These are phyloP conservation scores for Circaetus gallicus DNA, from an alignment of 2,113 vertebrate species.

Conservation along the genomic window DNA sequence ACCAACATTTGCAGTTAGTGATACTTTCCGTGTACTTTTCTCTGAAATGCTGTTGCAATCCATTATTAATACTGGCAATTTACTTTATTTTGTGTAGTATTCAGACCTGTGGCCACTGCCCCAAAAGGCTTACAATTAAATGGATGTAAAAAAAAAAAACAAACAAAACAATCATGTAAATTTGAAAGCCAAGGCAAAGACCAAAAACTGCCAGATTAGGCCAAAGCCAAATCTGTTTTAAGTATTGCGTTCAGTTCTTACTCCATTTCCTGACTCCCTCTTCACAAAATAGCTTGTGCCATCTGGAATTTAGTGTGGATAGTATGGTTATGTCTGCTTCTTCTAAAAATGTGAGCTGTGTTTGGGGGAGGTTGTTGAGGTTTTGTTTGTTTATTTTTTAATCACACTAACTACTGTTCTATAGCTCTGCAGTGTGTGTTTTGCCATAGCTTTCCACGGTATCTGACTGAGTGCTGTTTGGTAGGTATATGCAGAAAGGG, in stretches of 20 bases:
- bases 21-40: background rate
- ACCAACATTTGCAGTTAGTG: background rate
- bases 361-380: background rate
- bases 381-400: background rate
- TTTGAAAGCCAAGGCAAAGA: background rate
- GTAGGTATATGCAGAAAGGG: background rate
- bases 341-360: background rate
- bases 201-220: background rate
- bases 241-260: fast-evolving
- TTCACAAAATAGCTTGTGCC: background rate
- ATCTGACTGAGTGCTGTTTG: background rate
- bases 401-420: fast-evolving
- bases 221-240: background rate
- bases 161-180: background rate
- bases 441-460: background rate
- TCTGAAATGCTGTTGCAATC: background rate
- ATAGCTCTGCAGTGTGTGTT: background rate
- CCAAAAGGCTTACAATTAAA: background rate
- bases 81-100: background rate
- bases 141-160: background rate
- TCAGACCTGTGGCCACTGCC: background rate
- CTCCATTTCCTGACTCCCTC: background rate
- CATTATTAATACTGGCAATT: background rate
- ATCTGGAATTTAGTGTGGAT: background rate
- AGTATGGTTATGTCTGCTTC: background rate